Evolutionary conservation across 2,888 invertebrate species (phyloP), one percentile per base, ranked within the genome.

Genomic region (Phyllotreta cruciferae): DNA sequence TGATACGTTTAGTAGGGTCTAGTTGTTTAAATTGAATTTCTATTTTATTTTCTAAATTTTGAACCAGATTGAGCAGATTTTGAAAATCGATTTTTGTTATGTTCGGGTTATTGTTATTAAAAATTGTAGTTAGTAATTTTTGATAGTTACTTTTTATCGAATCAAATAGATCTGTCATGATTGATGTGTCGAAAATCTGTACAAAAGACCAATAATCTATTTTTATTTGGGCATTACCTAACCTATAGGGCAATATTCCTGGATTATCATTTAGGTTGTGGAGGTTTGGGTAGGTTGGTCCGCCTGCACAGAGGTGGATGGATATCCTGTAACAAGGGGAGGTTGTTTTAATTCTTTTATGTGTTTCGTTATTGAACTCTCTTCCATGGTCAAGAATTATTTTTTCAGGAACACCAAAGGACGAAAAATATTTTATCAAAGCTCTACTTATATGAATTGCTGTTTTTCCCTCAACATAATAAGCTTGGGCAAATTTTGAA

Each of bases 321-420:
- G 11, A 14, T 14, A 53, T 10, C 37, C 62, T 64, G 65, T 8
- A 62, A 65, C 62, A 62, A 64, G n/a, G 49, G 47, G 13, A 14
- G 64, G 64, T 56, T 62, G 56, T 53, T 42, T 61, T 50, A 62
- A 49, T 62, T 64, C 64, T 55, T 64, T 62, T 35, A 62, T 62
- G 13, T 62, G 24, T 24, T 24, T 24, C 24, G 24, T 24, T 63
- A 13, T 63, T 63, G 10, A 54, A 63, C 35, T 63, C 53, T 35
- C 42, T 62, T 2, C 53, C 60, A 14, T 63, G 55, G 34, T 61
- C 63, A 35, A 11, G 37, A 7, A 45, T 56, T 38, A 60, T 10
- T 62, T 56, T 13, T 50, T 62, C 14, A 3, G 62, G 56, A 13
- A 56, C 39, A 24, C 56, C 62, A 34, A 53, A 41, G 35, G 47